Evolutionary conservation across 2,888 invertebrate genomes (phyloP), one percentile per base, ranked within the genome.

Genomic region (Drymonia ruficornis): DNA sequence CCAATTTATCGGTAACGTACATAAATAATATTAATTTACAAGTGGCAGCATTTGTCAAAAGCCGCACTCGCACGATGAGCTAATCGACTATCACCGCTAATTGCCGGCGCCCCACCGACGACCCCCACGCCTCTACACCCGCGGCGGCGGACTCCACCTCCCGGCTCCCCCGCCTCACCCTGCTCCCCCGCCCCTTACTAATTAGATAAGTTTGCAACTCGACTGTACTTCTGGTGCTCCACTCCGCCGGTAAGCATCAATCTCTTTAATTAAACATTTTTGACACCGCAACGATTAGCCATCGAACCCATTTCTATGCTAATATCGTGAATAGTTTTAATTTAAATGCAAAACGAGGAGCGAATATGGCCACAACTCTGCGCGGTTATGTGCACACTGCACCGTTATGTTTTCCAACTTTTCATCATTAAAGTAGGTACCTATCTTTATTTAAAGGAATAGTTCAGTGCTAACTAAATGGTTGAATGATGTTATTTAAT

Each of bases 21-120:
- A 81, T 84, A 84, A 85, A 84, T 85, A 87, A 86, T 83, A 84
- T 84, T 87, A 86, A 87, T 84, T 86, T 85, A 88, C 89, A 86
- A 86, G 81, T 81, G 81, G 86, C 71, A 83, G 86, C 89, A 89
- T 90, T 91, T 89, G 91, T 91, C 91, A 91, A 90, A 91, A 89
- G 89, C 89, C 90, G 83, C 87, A 88, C 86, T 89, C 86, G 83
- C 83, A 90, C 91, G 91, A 91, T 87, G 91, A 88, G 89, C 91
- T 92, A 91, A 92, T 92, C 92, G 91, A 91, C 90, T 91, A 92
- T 92, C 91, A 92, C 92, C 91, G 86, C 91, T 92, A 92, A 92
- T 92, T 92, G 91, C 89, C 84, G 65, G 61, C 65, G 66, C 65
- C 65, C 72, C 67, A 59, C 63, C 65, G 56, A 45, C 59, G 53